A percentile compares a stretch with the other conserved stretches of the same genome.
Conservation (phyloP, 2,797 vertebrate species). For the Orientallactaga sibirica region DNA sequence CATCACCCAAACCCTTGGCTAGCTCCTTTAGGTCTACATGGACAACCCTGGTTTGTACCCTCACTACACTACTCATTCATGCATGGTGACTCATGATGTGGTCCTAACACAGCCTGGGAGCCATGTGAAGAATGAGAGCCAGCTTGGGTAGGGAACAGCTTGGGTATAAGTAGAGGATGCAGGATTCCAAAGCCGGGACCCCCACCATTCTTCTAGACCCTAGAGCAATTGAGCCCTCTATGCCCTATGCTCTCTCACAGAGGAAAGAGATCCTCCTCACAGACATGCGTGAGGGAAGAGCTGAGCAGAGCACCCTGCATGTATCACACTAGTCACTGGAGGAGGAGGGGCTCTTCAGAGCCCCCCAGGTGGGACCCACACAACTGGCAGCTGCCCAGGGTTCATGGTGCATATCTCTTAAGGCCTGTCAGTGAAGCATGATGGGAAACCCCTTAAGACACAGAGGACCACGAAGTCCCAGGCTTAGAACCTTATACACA, state of each 20-base stretch:
- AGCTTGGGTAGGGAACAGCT: neutral
- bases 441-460: neutral
- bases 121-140: rapidly evolving
- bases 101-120: neutral
- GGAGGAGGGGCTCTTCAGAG: neutral
- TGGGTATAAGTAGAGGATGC: rapidly evolving
- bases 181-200: neutral
- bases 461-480: rapidly evolving
- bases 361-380: rapidly evolving
- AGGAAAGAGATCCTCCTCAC: neutral
- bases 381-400: neutral
- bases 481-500: too few relatives aligned
- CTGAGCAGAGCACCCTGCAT: rapidly evolving
- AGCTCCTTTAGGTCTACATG: neutral
- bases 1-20: neutral
- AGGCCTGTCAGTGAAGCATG: neutral
- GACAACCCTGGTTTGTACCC: rapidly evolving
- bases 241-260: too few relatives aligned
- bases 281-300: neutral
- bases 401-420: rapidly evolving
- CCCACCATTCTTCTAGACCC: too few relatives aligned
- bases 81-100: neutral
- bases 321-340: neutral
- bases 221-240: too few relatives aligned
- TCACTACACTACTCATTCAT: rapidly evolving